Conservation (phyloP, 2,797 vertebrate species). For the Otolemur crassicaudatus region DNA sequence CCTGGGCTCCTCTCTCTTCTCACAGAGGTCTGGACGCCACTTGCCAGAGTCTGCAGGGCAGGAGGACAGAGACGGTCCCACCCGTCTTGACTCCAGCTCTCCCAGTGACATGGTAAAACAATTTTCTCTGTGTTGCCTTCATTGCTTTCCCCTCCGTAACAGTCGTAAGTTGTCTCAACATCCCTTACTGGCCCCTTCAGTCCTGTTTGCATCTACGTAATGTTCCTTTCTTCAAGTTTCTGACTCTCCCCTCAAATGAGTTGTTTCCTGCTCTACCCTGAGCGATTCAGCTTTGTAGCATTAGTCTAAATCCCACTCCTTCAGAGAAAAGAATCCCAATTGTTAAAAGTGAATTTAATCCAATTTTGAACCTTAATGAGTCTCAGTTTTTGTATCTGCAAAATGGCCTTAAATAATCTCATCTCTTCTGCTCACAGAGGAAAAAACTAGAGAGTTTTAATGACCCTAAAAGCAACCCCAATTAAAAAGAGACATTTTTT, state of each 20-base stretch:
- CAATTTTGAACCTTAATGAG: background rate
- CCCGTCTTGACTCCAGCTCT: background rate
- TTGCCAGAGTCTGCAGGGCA: background rate
- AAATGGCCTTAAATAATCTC: constrained; percentile 28
- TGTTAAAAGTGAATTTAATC: background rate
- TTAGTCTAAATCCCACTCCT: background rate
- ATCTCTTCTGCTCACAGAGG: background rate
- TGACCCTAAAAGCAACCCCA: background rate
- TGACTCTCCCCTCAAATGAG: background rate
- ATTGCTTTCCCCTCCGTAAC: background rate
- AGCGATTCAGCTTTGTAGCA: background rate
- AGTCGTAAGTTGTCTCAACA: too few relatives aligned
- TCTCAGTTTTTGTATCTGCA: constrained; percentile 28
- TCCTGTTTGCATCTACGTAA: fast-evolving
- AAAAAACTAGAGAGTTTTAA: background rate
- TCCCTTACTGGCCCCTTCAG: background rate
- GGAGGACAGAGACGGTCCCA: background rate
- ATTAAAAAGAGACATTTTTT: constrained; percentile 28
- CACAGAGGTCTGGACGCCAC: too few relatives aligned
- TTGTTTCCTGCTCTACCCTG: background rate
- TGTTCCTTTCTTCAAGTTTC: background rate
- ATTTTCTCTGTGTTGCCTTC: background rate
- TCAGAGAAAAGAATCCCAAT: background rate
- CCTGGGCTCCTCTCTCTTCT: background rate
- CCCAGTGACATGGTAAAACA: fast-evolving